Evolutionary conservation across 2,888 invertebrate species (phyloP).

Genomic region (Hyppa rectilinea): DNA sequence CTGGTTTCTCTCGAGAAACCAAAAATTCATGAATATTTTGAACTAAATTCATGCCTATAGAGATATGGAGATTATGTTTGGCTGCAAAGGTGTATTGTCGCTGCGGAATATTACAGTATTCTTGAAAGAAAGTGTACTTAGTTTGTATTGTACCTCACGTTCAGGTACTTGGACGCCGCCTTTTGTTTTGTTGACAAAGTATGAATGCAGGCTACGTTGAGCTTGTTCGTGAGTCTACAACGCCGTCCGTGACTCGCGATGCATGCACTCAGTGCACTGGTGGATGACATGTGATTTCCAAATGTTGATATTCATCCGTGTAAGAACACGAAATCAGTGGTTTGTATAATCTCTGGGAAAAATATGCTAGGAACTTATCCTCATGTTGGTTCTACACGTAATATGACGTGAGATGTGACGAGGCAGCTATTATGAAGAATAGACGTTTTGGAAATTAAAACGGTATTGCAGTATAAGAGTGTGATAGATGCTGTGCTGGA

Average conservation of each 20-base stretch:
- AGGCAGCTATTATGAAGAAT: neutral
- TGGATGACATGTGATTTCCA: slow-evolving; percentile 57
- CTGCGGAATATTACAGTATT: slow-evolving; percentile 47
- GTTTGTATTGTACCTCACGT: slow-evolving; percentile 52
- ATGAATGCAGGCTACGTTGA: slow-evolving; percentile 40
- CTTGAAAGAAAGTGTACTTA: slow-evolving; percentile 55
- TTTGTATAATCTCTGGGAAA: slow-evolving; percentile 60
- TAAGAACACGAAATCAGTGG: slow-evolving; percentile 55
- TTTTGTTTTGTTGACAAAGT: slow-evolving; percentile 57
- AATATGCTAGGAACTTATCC: slow-evolving; percentile 40
- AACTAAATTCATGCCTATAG: slow-evolving; percentile 3
- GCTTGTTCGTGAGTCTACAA: slow-evolving; percentile 56
- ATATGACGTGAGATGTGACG: slow-evolving; percentile 16
- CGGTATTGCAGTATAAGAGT: neutral
- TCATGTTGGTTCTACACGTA: slow-evolving; percentile 32
- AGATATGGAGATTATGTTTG: slow-evolving; percentile 16
- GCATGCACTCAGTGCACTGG: slow-evolving; percentile 62
- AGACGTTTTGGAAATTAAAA: neutral
- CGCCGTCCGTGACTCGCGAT: slow-evolving; percentile 64
- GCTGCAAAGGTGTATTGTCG: slow-evolving; percentile 37
- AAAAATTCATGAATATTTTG: slow-evolving; percentile 19
- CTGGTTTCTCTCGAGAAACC: slow-evolving; percentile 16
- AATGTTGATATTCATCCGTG: slow-evolving; percentile 53
- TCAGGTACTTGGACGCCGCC: slow-evolving; percentile 34
- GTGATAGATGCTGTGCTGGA: neutral